Evolutionary conservation across 1,140 invertebrate genomes (phyloP).

Genomic region (Drosophila busckii): DNA sequence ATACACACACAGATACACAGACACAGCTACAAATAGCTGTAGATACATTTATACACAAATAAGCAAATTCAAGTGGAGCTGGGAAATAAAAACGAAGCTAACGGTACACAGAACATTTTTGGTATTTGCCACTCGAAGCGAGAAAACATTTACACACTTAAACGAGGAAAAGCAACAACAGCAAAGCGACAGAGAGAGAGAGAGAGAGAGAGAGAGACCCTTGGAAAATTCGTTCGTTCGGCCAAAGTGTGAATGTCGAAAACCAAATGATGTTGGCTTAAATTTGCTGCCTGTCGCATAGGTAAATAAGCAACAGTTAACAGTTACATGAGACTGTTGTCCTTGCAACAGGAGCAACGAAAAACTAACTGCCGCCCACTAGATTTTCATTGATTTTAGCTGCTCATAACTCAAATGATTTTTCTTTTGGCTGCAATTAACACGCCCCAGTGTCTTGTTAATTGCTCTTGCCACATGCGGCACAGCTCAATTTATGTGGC

Average conservation of each 20-base stretch:
- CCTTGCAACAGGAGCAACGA: no score
- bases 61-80: conserved; percentile 35
- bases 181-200: background rate
- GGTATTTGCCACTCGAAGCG: conserved; percentile 26
- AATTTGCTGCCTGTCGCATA: conserved; percentile 34
- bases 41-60: conserved; percentile 19
- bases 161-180: conserved; percentile 24
- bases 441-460: no score
- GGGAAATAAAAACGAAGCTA: conserved; percentile 25
- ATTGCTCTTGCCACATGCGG: no score
- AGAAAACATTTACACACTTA: conserved; percentile 44
- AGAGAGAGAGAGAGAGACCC: background rate
- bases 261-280: conserved; percentile 24
- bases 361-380: no score
- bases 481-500: no score
- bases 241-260: background rate
- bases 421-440: no score
- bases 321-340: no score
- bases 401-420: no score
- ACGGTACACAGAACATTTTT: conserved; percentile 30
- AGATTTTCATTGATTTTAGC: no score
- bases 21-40: conserved; percentile 5
- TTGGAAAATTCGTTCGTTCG: conserved; percentile 12
- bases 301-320: conserved; percentile 44
- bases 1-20: conserved; percentile 4